phyloP scores from a whole-genome alignment of 2,888 invertebrate genomes.

The Apamea anceps region DNA sequence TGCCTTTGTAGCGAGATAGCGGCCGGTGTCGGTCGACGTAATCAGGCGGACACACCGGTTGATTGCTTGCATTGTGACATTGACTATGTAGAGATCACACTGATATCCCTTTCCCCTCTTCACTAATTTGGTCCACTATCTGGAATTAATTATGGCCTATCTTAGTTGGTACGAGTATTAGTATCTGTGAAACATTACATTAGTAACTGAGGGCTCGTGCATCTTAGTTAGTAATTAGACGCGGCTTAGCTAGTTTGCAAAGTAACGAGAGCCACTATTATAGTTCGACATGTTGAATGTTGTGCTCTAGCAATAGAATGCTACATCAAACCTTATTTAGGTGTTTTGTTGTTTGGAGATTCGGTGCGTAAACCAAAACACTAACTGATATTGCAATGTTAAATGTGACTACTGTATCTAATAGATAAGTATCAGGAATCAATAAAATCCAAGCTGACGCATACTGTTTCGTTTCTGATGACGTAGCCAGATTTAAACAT shows the following conservation, averaged over 20 bases:
- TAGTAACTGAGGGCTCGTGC: constrained; percentile 5
- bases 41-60: constrained; percentile 42
- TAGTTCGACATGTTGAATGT: background rate
- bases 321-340: background rate
- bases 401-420: background rate
- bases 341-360: background rate
- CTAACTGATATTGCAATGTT: background rate
- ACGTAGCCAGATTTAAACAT: constrained; percentile 39
- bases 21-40: constrained; percentile 17
- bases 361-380: background rate
- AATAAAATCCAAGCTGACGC: constrained; percentile 30
- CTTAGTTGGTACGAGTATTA: constrained; percentile 9
- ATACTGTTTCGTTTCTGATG: constrained; percentile 11
- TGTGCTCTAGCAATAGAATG: background rate
- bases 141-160: constrained; percentile 4
- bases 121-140: constrained; percentile 18
- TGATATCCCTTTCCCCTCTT: constrained; percentile 7
- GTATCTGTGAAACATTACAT: constrained; percentile 25
- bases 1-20: constrained; percentile 34
- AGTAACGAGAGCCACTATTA: background rate
- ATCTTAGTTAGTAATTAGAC: constrained; percentile 5
- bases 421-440: constrained; percentile 27
- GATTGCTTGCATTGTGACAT: constrained; percentile 45
- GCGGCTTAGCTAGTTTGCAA: constrained; percentile 3
- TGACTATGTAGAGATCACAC: constrained; percentile 21